Base-by-base conservation (phyloP, 2,113 vertebrate species). In the Alexandromys fortis region DNA sequence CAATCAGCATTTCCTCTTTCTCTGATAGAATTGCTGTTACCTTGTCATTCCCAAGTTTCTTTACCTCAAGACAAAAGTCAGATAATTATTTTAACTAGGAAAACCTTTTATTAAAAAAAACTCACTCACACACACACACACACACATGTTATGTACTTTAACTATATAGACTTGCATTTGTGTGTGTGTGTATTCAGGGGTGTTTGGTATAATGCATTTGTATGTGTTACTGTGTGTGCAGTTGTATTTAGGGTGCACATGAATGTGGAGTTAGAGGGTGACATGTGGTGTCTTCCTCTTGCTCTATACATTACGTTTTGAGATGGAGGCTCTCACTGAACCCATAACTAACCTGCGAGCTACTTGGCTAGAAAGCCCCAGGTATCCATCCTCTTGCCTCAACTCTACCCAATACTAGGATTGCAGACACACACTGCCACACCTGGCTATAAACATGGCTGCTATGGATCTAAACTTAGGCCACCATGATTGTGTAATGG, bases 1-100 rank as follows among this genome's bases (percentile, higher is more conserved):
- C 88, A 90, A 76, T 91, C 17, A 89, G 70, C 33, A 77, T 68
- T 55, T 22, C 33, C 94, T 68, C 90, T 91, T 94, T 70, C 93
- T 92, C 30, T 95, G 86, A 86, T 94, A 95, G 91, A 94, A 92
- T 92, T 92, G n/a, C 87, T 97, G n/a, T 97, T 61, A 42, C 12
- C 90, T 65, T 95, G 0, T 95, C 42, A 73, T 97, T 70, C 24
- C 65, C 45, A 63, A 7, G 83, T 97, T 96, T 75, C 63, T 97
- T 97, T 95, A 45, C 12, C 10, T 47, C 87, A 22, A 95, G 81
- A 89, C 49, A 92, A 87, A 97, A 97, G 33, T 72, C 72, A 58
- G 55, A 78, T 93, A 61, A 58, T 67, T 96, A 5, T 78, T 96
- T 89, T 42, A 97, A 77, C 22, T 91, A 75, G 67, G 67, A 94